Conservation (phyloP, 2,113 vertebrate genomes). For the Xiphorhynchus elegans region DNA sequence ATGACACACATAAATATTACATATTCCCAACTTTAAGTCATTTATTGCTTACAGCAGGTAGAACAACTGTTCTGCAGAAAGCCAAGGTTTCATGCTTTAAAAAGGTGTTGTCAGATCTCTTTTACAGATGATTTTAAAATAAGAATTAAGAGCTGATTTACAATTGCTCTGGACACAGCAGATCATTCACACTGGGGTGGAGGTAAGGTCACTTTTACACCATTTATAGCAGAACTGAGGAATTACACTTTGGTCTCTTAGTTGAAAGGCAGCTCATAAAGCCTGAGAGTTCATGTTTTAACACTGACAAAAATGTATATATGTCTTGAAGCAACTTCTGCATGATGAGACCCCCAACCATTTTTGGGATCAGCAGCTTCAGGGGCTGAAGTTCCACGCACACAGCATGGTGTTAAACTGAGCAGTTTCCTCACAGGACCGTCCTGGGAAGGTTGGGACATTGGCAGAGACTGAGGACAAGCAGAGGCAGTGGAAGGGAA, state of each 20-base stretch:
- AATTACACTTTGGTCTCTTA: neutral
- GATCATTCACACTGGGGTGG: neutral
- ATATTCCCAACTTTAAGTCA: neutral
- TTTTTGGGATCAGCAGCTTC: neutral
- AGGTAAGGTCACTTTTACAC: neutral
- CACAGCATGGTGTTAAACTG: fast-evolving
- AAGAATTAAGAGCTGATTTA: constrained; percentile 32
- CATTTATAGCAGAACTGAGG: neutral
- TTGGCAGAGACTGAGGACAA: neutral
- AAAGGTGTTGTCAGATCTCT: neutral
- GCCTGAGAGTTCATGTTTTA: neutral
- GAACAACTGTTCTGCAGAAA: neutral
- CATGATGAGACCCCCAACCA: neutral
- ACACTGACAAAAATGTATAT: neutral
- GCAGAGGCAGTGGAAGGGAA: neutral
- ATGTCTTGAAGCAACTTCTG: neutral
- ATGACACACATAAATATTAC: neutral
- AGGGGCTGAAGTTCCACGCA: neutral
- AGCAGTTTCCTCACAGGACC: neutral
- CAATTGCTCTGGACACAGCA: neutral
- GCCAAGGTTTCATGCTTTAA: neutral
- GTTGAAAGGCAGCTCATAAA: neutral
- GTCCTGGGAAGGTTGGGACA: neutral
- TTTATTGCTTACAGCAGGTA: neutral
- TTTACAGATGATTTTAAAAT: neutral